Conservation (phyloP, 2,888 invertebrate genomes). For the Blastobasis adustella region DNA sequence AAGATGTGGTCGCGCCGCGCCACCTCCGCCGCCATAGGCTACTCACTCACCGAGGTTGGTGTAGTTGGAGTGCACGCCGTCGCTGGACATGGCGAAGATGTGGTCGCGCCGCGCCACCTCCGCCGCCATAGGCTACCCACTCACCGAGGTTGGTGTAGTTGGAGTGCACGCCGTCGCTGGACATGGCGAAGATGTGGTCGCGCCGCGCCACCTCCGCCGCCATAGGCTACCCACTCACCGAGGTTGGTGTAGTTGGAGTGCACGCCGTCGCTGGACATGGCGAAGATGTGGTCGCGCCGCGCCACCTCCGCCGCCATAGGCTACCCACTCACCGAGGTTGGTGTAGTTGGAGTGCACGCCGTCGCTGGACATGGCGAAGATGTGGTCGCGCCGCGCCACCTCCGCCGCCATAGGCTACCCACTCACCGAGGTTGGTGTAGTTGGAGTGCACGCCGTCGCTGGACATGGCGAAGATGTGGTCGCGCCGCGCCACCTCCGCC, state of each 20-base stretch:
- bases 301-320: constrained; percentile 26
- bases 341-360: constrained; percentile 38
- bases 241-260: constrained; percentile 37
- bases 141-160: constrained; percentile 36
- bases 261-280: constrained; percentile 39
- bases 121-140: constrained; percentile 24
- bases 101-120: constrained; percentile 28
- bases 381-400: constrained; percentile 27
- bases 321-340: constrained; percentile 30
- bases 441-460: constrained; percentile 37
- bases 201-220: constrained; percentile 24
- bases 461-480: constrained; percentile 35
- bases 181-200: constrained; percentile 35
- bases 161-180: constrained; percentile 35
- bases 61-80: constrained; percentile 37
- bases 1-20: constrained; percentile 29
- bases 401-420: constrained; percentile 24
- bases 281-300: constrained; percentile 28
- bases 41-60: constrained; percentile 33
- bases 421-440: constrained; percentile 34
- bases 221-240: constrained; percentile 29
- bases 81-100: constrained; percentile 37
- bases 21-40: constrained; percentile 24
- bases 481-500: constrained; percentile 25
- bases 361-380: constrained; percentile 38